Evolutionary conservation across 2,113 vertebrate genomes (phyloP), one percentile per base, ranked within the genome.

Genomic region (Fregetta grallaria): DNA sequence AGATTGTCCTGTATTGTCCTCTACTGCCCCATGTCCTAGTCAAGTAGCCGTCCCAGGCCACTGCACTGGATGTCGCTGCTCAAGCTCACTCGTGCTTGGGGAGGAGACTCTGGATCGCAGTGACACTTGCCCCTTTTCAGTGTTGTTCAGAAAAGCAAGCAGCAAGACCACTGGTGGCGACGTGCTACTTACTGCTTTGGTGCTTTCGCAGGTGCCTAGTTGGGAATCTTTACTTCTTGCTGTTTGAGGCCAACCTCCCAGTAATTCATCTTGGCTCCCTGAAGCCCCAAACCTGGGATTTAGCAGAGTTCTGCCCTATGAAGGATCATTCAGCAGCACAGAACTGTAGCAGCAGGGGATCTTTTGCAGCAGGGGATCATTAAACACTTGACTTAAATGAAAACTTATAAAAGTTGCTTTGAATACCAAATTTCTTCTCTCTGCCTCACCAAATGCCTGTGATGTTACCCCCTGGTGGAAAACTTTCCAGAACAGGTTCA

Each of bases 331-430:
- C 90, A 86, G 65, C 52, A 94, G 40, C 86, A 78, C 52, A 91
- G 65, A 92, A 40, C 17, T 53, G n/a, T 20, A 91, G 52, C 65
- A 84, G 80, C 65, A 81, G 75, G 71, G 55, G 26, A 86, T 29
- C 18, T 62, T 76, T 22, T 3, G 1, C 70, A 93, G 58, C n/a
- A 49, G 56, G 68, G 76, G 49, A 72, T 53, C 74, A 72, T 89
- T 94, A 92, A 96, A 71, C 45, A 65, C 67, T 84, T 86, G 72
- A 74, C 79, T 96, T 81, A 66, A 68, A 84, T 49, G 75, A 88
- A 87, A 92, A 77, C 26, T 65, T 86, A 47, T 5, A 42, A 29
- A 88, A 90, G 63, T 93, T 88, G 18, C 38, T 94, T 67, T 81
- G 83, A 94, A 94, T 93, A 85, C 20, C 76, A 78, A 68, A 96